Base-by-base conservation (phyloP, 2,888 invertebrate species). In the Eueremaeus valkanovi region DNA sequence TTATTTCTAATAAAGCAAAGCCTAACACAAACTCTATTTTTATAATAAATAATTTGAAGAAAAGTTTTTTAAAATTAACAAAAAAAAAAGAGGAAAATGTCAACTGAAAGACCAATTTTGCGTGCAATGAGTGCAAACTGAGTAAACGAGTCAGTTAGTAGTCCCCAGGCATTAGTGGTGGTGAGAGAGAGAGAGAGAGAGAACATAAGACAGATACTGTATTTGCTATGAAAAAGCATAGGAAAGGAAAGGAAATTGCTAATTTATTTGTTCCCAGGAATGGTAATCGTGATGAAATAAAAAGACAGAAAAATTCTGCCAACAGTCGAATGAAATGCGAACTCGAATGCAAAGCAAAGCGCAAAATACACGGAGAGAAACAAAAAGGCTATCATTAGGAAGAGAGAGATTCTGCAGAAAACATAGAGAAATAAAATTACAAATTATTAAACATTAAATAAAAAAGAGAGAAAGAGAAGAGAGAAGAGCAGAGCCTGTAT, bases 251-350 rank as follows among this genome's bases (percentile, higher is more conserved):
- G 72, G 72, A 72, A 72, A 72, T 72, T 72, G 72, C 72, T 72
- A 72, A 72, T 72, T 72, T 72, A 72, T 72, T 72, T 72, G 42
- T 49, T 49, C 72, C 45, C 45, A 45, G 40, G 72, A 45, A 72
- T 58, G 27, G 29, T 27, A 42, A 42, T 72, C 72, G 72, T 72
- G 72, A 72, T 72, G 72, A 72, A 29, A 49, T 72, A 72, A 72
- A 72, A 45, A 72, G 63, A 63, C 63, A 63, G 18, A 63, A 63
- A 63, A 33, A 33, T 33, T 63, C 21, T 31, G 18, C 33, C n/a
- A 63, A 36, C 33, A 63, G 33, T 63, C 63, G 33, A 63, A 63
- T 42, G 16, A 33, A 68, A 33, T n/a, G 68, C 36, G 66, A 66
- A n/a, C 11, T 18, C 9, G 29, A 58, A 66, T 3, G 2, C 2